Evolutionary conservation across 1,140 invertebrate species (phyloP), one percentile per base, ranked within the genome.

Genomic region (Polypedilum pembai): DNA sequence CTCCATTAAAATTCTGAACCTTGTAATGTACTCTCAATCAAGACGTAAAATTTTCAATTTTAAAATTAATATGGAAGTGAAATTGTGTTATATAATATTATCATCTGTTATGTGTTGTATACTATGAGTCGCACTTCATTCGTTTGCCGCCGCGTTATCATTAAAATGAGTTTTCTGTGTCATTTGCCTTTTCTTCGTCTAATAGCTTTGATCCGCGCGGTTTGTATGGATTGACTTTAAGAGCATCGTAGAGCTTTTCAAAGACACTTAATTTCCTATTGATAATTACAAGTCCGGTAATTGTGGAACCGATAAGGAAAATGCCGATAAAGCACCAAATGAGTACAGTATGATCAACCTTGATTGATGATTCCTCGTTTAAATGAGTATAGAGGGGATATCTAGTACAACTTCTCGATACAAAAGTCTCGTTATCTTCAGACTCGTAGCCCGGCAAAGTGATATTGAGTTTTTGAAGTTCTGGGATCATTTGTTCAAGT

Each of bases 111-210:
- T 33, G 24, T 33, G 24, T 33, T 33, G 5, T 33, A 33, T 33
- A 33, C 24, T 33, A 33, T 33, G 24, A 33, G 24, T 33, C 24
- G 24, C 24, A 33, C 24, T 33, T 33, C 24, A 33, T 3, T 33
- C 24, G 5, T 33, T 33, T 5, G 24, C 24, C 24, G n/a, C n/a
- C n/a, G n/a, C n/a, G 24, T 33, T 33, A 33, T 33, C 24, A 33
- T 56, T n/a, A 56, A 56, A 56, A 56, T 56, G 45, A 15, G 12
- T 56, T 56, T 56, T 56, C 45, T 56, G 45, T 12, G 7, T 56
- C 45, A 15, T 56, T 56, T 56, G 45, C 45, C 45, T 56, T 56
- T 56, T 56, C 45, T 15, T 56, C 45, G n/a, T 56, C 45, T 56
- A 56, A 15, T 12, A 56, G 12, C 10, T 56, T 12, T 10, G 45